Conservation (phyloP, 2,113 vertebrate genomes). For the Procavia capensis region DNA sequence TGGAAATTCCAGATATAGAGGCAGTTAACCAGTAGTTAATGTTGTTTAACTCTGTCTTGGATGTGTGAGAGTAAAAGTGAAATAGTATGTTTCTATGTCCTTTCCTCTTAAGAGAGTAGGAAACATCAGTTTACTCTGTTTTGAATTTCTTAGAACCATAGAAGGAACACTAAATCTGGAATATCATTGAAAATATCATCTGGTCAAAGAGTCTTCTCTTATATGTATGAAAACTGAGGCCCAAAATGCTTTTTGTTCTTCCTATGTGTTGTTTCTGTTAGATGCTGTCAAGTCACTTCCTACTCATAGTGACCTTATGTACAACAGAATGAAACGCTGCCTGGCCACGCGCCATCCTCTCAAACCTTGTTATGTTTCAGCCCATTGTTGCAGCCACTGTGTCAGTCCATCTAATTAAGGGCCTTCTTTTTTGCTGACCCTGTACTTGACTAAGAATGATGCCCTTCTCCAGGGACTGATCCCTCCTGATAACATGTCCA, state of each 20-base stretch:
- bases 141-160: slow-evolving; percentile 28
- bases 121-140: slow-evolving; percentile 12
- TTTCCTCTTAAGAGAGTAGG: slow-evolving; percentile 2
- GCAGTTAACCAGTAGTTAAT: slow-evolving; percentile 32
- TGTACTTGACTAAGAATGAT: too few relatives aligned
- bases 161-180: slow-evolving; percentile 12
- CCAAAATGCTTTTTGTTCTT: neutral
- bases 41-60: slow-evolving; percentile 36
- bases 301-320: too few relatives aligned
- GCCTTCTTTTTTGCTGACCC: too few relatives aligned
- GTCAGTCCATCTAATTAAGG: too few relatives aligned
- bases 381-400: too few relatives aligned
- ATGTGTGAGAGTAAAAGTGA: neutral
- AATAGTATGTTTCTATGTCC: neutral
- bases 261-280: too few relatives aligned
- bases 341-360: too few relatives aligned
- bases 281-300: too few relatives aligned
- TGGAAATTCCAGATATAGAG: slow-evolving; percentile 57
- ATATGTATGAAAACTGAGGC: slow-evolving; percentile 1
- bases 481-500: too few relatives aligned
- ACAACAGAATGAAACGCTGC: too few relatives aligned
- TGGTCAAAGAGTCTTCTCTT: slow-evolving; percentile 14
- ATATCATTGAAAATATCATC: slow-evolving; percentile 18
- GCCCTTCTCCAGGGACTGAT: too few relatives aligned
- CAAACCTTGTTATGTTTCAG: too few relatives aligned